phyloP scores from a whole-genome alignment of 1,140 invertebrate species.

The Cardiocondyla obscurior region DNA sequence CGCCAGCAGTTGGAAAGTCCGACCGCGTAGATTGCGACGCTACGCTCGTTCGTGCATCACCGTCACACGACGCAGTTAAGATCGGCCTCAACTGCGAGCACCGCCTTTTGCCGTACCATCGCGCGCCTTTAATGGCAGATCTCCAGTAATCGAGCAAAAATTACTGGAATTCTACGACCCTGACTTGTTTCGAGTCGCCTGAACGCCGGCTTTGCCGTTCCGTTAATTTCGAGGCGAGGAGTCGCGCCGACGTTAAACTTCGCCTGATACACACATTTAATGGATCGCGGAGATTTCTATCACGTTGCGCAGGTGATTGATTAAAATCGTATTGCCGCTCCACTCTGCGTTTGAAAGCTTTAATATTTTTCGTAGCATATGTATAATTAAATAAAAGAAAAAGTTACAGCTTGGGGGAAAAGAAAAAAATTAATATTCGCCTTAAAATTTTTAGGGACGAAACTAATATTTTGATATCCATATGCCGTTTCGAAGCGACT shows the following conservation, averaged over 20 bases:
- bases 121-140: constrained; percentile 51
- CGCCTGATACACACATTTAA: neutral
- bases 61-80: constrained; percentile 50
- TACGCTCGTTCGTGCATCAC: constrained; percentile 40
- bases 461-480: neutral
- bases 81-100: constrained; percentile 27
- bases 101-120: constrained; percentile 44
- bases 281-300: neutral
- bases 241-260: neutral
- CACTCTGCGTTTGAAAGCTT: neutral
- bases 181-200: neutral
- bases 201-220: neutral
- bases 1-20: constrained; percentile 27
- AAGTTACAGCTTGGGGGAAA: no score
- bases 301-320: neutral
- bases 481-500: constrained; percentile 5
- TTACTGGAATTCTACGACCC: constrained; percentile 52
- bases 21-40: constrained; percentile 35
- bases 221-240: neutral
- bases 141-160: constrained; percentile 61
- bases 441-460: no score
- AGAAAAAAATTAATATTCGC: no score
- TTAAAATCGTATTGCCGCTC: neutral
- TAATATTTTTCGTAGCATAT: no score
- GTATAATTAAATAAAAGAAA: no score